Percentiles rank a stretch among this genome's conserved stretches.
Evolutionary conservation across 2,113 vertebrate species (phyloP).

Genomic region (Micronycteris hirsuta): DNA sequence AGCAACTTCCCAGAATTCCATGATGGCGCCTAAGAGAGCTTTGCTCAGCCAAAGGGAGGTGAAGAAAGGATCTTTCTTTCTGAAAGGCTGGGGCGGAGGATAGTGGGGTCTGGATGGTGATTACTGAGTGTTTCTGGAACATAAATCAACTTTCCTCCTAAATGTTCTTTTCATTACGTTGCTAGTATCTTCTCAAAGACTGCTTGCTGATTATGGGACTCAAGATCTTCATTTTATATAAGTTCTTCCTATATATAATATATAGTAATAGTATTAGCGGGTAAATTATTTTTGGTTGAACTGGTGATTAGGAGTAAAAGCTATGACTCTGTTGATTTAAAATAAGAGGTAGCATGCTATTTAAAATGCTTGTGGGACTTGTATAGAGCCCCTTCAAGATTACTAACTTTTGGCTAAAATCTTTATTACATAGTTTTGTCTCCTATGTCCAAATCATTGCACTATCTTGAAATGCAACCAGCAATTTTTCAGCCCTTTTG

Average conservation of each 20-base stretch:
- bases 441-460: neutral
- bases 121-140: neutral
- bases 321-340: neutral
- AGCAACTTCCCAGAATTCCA: neutral
- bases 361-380: neutral
- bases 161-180: neutral
- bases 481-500: neutral
- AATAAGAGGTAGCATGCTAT: slow-evolving; percentile 1
- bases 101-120: neutral
- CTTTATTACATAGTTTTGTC: neutral
- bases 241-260: neutral
- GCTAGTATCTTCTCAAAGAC: neutral
- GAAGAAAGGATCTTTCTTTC: neutral
- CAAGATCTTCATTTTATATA: neutral
- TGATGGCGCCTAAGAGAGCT: neutral
- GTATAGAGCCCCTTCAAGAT: neutral
- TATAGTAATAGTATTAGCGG: neutral
- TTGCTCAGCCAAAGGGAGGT: neutral
- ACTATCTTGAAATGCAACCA: neutral
- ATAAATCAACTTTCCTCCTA: neutral
- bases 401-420: slow-evolving; percentile 24
- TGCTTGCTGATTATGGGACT: neutral
- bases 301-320: neutral
- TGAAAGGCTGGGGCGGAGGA: neutral
- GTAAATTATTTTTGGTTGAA: neutral